phyloP scores from a whole-genome alignment of 2,888 invertebrate species.

The Agrochola lychnidis region DNA sequence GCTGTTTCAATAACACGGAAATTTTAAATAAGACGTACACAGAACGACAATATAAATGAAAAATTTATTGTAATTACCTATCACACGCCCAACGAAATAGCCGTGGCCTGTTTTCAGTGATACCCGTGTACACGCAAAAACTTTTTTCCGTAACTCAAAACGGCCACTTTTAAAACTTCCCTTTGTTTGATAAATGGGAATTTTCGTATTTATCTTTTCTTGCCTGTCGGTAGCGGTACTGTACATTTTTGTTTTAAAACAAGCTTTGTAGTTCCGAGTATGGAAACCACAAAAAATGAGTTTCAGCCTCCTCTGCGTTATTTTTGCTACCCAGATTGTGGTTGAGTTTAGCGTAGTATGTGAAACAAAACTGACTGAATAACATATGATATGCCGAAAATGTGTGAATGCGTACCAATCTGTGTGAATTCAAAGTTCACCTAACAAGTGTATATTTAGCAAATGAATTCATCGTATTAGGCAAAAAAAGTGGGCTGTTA shows the following conservation, averaged over 20 bases:
- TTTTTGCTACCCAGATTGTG: constrained; percentile 19
- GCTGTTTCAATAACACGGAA: neutral
- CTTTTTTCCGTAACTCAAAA: constrained; percentile 41
- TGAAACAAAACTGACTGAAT: neutral
- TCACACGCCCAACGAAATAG: constrained; percentile 5
- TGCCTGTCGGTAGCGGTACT: constrained; percentile 28
- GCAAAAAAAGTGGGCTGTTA: neutral
- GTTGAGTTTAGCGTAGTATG: neutral
- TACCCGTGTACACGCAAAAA: constrained; percentile 40
- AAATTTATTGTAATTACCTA: neutral
- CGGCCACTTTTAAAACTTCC: constrained; percentile 56
- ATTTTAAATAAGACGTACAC: neutral
- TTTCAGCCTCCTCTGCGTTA: neutral
- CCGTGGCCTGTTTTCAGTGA: constrained; percentile 2
- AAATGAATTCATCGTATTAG: neutral
- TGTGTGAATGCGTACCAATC: neutral
- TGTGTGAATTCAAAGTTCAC: neutral
- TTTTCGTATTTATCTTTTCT: constrained; percentile 63
- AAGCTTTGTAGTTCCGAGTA: constrained; percentile 39
- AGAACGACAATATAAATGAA: neutral
- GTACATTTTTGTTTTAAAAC: constrained; percentile 59
- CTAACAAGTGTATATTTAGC: neutral
- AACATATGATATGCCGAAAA: neutral
- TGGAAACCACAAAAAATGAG: constrained; percentile 46
- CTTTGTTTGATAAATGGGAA: constrained; percentile 54